Conservation (phyloP, 2,113 vertebrate genomes). For the Spheniscus mendiculus region DNA sequence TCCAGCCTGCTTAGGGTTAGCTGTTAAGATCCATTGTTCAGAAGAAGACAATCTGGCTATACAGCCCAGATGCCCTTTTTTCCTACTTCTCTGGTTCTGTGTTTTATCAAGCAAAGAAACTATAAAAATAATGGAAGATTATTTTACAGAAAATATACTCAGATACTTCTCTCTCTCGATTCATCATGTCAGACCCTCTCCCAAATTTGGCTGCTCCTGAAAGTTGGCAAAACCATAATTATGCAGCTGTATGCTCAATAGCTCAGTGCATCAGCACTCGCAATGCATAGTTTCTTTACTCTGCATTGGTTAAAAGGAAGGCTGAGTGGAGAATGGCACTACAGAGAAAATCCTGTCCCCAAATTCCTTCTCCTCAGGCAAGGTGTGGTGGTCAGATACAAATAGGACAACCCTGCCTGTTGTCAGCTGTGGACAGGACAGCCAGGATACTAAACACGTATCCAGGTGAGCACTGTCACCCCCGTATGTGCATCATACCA, state of each 20-base stretch:
- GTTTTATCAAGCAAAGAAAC: background rate
- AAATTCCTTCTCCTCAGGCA: background rate
- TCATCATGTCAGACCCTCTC: background rate
- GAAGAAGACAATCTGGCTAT: background rate
- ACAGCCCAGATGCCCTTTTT: background rate
- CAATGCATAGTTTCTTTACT: background rate
- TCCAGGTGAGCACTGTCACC: background rate
- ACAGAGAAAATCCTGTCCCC: background rate
- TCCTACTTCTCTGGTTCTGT: background rate
- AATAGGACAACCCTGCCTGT: background rate
- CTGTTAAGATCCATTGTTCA: background rate
- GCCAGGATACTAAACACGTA: background rate
- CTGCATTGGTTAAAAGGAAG: background rate
- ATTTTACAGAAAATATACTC: background rate
- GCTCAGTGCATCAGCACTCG: rapidly evolving
- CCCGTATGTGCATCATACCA: background rate
- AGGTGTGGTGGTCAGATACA: background rate
- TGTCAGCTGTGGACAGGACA: background rate
- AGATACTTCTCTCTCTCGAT: background rate
- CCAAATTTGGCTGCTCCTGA: background rate
- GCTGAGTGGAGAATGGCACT: background rate
- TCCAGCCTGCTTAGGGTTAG: background rate
- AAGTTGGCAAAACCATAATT: background rate
- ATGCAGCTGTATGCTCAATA: background rate
- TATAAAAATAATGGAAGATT: background rate